Base-by-base conservation (phyloP, 2,888 invertebrate species). In the Papilio gigon region DNA sequence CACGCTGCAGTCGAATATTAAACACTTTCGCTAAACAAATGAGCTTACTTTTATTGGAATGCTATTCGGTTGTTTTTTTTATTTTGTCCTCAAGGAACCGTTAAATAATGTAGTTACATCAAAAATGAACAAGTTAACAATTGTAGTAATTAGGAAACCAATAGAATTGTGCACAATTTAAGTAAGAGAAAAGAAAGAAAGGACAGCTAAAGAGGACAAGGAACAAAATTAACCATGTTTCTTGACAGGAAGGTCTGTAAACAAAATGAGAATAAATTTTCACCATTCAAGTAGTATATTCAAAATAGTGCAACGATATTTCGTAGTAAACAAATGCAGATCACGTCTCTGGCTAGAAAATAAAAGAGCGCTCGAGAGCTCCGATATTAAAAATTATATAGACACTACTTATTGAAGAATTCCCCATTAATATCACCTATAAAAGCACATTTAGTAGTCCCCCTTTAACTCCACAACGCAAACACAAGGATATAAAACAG, bases 381-480 rank as follows among this genome's bases (percentile, higher is more conserved):
- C 8, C 30, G 60, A 60, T 60, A 60, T 60, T 60, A 60, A 37
- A 60, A 60, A 60, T 37, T 40, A 40, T 59, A 59, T 60, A 37
- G n/a, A 25, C 60, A 37, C 35, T 35, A 60, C 60, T 60, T 40
- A 60, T 40, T 40, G 37, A 40, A 60, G 60, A 60, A 40, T 60
- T 60, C 25, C 25, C 40, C 37, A 60, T 60, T 60, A 56, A 56
- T 56, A 56, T 30, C 53, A 56, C 53, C 53, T 56, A 56, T 56
- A 60, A 60, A 50, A 60, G 37, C 60, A 60, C 37, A 40, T 25
- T 60, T 60, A 60, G 37, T 37, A 37, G 37, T 37, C 60, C 40
- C n/a, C 60, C 60, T 60, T 60, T 37, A 65, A n/a, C 40, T 56
- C 61, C 40, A 40, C 65, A 27, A 56, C 25, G 33, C 65, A 53